These are phyloP conservation scores for Aquatica leii DNA, from an alignment of 2,888 invertebrate species.

Conservation along the genomic window DNA sequence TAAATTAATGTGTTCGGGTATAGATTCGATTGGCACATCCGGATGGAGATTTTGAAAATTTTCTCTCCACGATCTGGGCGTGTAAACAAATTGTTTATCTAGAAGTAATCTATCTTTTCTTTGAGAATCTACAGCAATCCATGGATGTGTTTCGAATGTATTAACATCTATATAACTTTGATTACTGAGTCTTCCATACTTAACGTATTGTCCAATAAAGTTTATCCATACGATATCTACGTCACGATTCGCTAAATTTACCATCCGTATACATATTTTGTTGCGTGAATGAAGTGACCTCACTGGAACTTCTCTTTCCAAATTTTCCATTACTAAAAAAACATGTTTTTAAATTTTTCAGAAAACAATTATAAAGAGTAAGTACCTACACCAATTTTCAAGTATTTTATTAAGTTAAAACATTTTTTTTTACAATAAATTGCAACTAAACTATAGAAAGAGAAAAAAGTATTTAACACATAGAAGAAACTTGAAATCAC, in stretches of 20 bases:
- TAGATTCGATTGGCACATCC: slow-evolving; percentile 2
- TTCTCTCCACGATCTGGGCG: slow-evolving; percentile 59
- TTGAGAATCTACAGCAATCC: slow-evolving; percentile 79
- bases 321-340: too few relatives aligned
- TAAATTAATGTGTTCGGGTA: slow-evolving; percentile 20
- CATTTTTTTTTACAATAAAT: too few relatives aligned
- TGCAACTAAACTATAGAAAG: too few relatives aligned
- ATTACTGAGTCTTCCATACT: slow-evolving; percentile 68
- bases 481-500: too few relatives aligned
- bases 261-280: slow-evolving; percentile 67
- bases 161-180: slow-evolving; percentile 69
- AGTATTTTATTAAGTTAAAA: too few relatives aligned
- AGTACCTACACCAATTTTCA: too few relatives aligned
- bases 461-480: too few relatives aligned
- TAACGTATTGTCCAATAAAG: slow-evolving; percentile 70
- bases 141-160: slow-evolving; percentile 83
- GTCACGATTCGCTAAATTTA: slow-evolving; percentile 66
- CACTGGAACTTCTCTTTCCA: neutral
- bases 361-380: too few relatives aligned
- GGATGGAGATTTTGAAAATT: slow-evolving; percentile 18
- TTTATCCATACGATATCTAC: slow-evolving; percentile 80
- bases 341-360: too few relatives aligned
- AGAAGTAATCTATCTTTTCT: slow-evolving; percentile 74
- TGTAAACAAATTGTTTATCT: slow-evolving; percentile 60
- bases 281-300: slow-evolving; percentile 58